phyloP scores from a whole-genome alignment of 1,140 invertebrate genomes.

The Aphis craccivora region DNA sequence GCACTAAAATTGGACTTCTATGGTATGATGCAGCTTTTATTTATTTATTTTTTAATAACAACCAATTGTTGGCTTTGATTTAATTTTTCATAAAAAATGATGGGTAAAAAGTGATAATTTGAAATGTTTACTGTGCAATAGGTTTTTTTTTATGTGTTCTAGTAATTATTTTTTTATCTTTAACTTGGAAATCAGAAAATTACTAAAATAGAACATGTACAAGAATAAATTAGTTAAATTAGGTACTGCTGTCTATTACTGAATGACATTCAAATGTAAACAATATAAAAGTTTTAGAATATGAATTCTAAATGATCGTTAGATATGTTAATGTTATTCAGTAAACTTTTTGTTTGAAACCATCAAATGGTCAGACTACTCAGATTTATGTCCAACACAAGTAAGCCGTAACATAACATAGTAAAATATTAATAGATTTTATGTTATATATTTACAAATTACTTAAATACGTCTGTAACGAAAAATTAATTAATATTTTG shows the following conservation, averaged over 20 bases:
- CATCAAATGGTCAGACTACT: background rate
- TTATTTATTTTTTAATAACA: background rate
- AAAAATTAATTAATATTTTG: slow-evolving; percentile 12
- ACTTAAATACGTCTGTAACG: background rate
- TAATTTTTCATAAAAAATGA: background rate
- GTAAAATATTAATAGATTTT: background rate
- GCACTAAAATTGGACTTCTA: background rate
- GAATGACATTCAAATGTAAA: background rate
- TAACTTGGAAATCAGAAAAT: background rate
- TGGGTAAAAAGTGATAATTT: background rate
- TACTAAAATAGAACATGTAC: background rate
- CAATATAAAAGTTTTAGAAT: background rate
- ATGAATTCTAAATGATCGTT: background rate
- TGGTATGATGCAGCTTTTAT: background rate
- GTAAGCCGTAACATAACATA: background rate
- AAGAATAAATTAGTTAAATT: slow-evolving; percentile 1
- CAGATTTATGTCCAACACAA: background rate
- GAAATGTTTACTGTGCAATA: background rate
- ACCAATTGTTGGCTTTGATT: background rate
- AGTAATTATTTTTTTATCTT: background rate
- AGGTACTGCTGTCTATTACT: background rate
- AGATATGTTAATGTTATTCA: slow-evolving; percentile 15
- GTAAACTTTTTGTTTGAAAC: background rate
- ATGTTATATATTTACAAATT: background rate
- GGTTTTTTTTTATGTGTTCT: background rate